These are phyloP conservation scores for Stegastes partitus DNA, from an alignment of 2,113 vertebrate species.

Conservation along the genomic window DNA sequence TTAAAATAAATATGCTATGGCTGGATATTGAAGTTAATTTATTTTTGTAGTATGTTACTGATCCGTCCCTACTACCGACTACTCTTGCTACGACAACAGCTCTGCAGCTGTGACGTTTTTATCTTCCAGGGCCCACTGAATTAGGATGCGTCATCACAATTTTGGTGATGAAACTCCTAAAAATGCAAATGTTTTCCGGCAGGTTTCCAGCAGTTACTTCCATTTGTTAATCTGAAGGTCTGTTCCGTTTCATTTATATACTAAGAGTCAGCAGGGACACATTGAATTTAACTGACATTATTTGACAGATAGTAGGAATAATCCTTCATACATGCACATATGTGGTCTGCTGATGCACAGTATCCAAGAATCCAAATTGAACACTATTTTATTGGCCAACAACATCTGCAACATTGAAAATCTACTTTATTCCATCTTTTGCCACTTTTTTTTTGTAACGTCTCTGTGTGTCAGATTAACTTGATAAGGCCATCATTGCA, in stretches of 20 bases:
- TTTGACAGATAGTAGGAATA: neutral
- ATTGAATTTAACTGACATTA: neutral
- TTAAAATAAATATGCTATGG: too few relatives aligned
- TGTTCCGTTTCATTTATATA: neutral
- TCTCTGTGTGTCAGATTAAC: neutral
- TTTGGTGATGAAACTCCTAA: neutral
- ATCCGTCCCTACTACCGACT: too few relatives aligned
- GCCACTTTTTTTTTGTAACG: too few relatives aligned
- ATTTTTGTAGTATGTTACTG: too few relatives aligned
- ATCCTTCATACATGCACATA: neutral
- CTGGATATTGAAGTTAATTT: too few relatives aligned
- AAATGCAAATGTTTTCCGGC: neutral
- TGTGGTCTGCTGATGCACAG: neutral
- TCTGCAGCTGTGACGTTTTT: neutral
- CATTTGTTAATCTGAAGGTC: neutral
- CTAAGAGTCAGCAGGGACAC: neutral
- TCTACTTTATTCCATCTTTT: too few relatives aligned
- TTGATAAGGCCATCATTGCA: neutral
- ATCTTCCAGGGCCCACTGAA: neutral
- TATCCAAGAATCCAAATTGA: slow-evolving; percentile 7
- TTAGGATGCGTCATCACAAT: neutral
- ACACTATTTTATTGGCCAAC: slow-evolving; percentile 9
- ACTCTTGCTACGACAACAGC: too few relatives aligned
- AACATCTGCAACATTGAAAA: too few relatives aligned
- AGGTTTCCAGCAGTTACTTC: neutral